Evolutionary conservation across 2,888 invertebrate genomes (phyloP), one percentile per base, ranked within the genome.

Genomic region (Himalopsyche japonica): DNA sequence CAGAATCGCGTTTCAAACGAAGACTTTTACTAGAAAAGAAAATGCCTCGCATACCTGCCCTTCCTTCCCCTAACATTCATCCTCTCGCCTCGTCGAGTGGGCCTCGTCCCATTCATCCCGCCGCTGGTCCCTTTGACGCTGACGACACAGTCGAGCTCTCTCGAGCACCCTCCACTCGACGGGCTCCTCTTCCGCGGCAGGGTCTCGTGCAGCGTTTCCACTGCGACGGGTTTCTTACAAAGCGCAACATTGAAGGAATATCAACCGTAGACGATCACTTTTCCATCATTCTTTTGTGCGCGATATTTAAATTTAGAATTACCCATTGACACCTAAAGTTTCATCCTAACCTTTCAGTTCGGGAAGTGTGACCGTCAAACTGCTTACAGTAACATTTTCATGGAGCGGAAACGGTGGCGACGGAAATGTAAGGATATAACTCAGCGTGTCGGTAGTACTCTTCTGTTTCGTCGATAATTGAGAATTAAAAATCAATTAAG

Each of bases 111-210:
- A 70, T 70, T 70, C 70, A 70, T 70, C 30, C 70, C 15, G 70
- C 70, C 70, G 70, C 70, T 70, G 70, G 70, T 70, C 70, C 70
- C 70, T 70, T 70, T 70, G 70, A 70, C 70, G 70, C 70, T 70
- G 70, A 70, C 70, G 70, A 70, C 70, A 70, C 70, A 70, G 70
- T 70, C 24, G 27, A 64, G 37, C 37, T 37, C 10, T 32, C 27
- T 64, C 64, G 70, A 70, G 70, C 27, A 70, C 70, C 70, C 70
- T 70, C 70, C 70, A 70, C 30, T 70, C 27, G 70, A 70, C 30
- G 70, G 70, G 10, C 2, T 70, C 70, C 70, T 70, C 70, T 70
- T 70, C 70, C 70, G 70, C 70, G 70, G 24, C 70, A 70, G 70
- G 43, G 70, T 27, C n/a, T n/a, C 27, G 27, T 27, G 70, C 30